These are phyloP conservation scores for Caretta caretta DNA, from an alignment of 2,113 vertebrate genomes.

Conservation along the genomic window DNA sequence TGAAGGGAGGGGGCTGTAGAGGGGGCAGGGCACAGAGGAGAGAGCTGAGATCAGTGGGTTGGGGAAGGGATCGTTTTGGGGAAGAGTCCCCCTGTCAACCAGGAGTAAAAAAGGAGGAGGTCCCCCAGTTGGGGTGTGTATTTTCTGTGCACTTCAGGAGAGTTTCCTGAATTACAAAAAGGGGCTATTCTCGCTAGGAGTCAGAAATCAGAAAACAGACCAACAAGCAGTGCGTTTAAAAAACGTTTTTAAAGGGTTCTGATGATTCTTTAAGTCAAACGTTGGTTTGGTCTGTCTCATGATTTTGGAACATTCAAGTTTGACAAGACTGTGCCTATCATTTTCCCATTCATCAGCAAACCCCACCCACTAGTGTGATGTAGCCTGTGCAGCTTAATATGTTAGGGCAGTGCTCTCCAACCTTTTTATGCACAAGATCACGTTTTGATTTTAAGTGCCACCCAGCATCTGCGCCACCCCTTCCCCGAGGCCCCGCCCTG, in stretches of 20 bases:
- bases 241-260: background rate
- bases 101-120: background rate
- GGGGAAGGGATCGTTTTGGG: background rate
- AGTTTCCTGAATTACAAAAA: background rate
- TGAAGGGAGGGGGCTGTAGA: background rate
- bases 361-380: background rate
- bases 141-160: background rate
- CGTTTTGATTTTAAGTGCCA: no score
- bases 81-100: background rate
- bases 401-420: no score
- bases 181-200: background rate
- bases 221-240: background rate
- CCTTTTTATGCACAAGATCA: no score
- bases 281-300: background rate
- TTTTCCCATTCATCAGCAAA: background rate
- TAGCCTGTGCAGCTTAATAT: background rate
- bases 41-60: background rate
- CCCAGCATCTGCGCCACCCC: no score
- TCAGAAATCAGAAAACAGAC: background rate
- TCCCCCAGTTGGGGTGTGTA: background rate
- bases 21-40: background rate
- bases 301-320: background rate
- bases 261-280: background rate
- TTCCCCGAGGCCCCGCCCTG: no score
- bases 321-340: fast-evolving